Percentiles rank a stretch among this genome's conserved stretches.
These are phyloP conservation scores for Ophthalmolycus amberensis DNA, from an alignment of 2,113 vertebrate genomes.

Conservation along the genomic window DNA sequence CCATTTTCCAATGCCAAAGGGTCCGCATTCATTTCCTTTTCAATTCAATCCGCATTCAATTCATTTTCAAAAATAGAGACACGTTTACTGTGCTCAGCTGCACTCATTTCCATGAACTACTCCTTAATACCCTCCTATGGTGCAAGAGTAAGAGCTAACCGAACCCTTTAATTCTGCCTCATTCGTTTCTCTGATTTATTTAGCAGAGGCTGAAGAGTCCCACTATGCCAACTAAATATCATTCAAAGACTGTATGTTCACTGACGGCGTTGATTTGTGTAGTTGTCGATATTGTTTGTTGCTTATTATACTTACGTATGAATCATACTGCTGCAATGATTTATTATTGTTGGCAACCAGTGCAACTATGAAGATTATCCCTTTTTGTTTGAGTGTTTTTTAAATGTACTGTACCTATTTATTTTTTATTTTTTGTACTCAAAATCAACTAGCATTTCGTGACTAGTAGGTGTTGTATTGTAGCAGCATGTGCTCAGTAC, in stretches of 20 bases:
- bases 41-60: no score
- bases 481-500: constrained; percentile 75
- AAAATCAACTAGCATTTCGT: constrained; percentile 54
- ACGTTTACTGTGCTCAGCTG: constrained; percentile 59
- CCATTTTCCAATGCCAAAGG: constrained; percentile 78
- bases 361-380: constrained; percentile 47
- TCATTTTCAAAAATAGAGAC: constrained; percentile 58
- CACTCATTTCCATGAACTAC: constrained; percentile 47
- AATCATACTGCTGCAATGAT: constrained; percentile 68
- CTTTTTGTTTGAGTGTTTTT: constrained; percentile 62
- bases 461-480: constrained; percentile 69
- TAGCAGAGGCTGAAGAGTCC: constrained; percentile 41
- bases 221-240: constrained; percentile 74
- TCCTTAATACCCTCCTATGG: constrained; percentile 66
- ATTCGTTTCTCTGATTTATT: constrained; percentile 60
- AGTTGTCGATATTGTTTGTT: constrained; percentile 71
- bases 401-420: constrained; percentile 70
- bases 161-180: constrained; percentile 83
- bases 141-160: constrained; percentile 81
- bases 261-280: constrained; percentile 79
- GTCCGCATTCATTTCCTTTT: constrained; percentile 66
- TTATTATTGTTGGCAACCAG: constrained; percentile 48
- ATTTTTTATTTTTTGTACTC: constrained; percentile 41
- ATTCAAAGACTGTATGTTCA: constrained; percentile 67
- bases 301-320: constrained; percentile 65